Base-by-base conservation (phyloP, 2,888 invertebrate species). In the Luperina nickerlii region DNA sequence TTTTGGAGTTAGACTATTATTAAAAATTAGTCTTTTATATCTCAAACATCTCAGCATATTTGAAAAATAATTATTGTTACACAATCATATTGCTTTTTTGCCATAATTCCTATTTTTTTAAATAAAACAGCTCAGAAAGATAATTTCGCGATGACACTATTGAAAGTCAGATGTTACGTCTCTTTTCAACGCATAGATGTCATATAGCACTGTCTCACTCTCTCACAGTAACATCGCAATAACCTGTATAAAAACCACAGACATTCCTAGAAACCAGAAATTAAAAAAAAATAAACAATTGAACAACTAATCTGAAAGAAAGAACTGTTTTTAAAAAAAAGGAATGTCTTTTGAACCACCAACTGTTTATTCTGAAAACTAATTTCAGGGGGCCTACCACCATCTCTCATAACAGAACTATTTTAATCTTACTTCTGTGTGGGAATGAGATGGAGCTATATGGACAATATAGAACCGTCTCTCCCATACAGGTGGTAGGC, bases 291-390 rank as follows among this genome's bases (percentile, higher is more conserved):
- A 62, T 1, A 66, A 69, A 76, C 51, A 65, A 65, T 51, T 65
- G 48, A 45, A 71, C 24, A 6, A 66, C 45, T 27, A 65, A 71
- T 65, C 24, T 65, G 42, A 45, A 72, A 76, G n/a, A 67, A 54
- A 74, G 63, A 87, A 87, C 69, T 66, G 79, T 83, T 69, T 69
- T 72, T 15, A 79, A 85, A 86, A 85, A 86, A 80, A 71, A 91
- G 89, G 88, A 90, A 91, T 90, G 89, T 85, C 85, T 81, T 83
- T 79, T 81, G 67, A 76, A 79, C 60, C 67, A 74, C 71, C 60
- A 65, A 78, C 38, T 38, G 8, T 65, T 60, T 57, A 57, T 65
- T 66, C 24, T 74, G 65, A 66, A 66, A 71, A 74, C 38, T 81
- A 18, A 54, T 74, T 62, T 54, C 20, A 42, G 7, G n/a, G n/a